Base-by-base conservation (phyloP, 1,140 invertebrate genomes). In the Drosophila quadrilineata region DNA sequence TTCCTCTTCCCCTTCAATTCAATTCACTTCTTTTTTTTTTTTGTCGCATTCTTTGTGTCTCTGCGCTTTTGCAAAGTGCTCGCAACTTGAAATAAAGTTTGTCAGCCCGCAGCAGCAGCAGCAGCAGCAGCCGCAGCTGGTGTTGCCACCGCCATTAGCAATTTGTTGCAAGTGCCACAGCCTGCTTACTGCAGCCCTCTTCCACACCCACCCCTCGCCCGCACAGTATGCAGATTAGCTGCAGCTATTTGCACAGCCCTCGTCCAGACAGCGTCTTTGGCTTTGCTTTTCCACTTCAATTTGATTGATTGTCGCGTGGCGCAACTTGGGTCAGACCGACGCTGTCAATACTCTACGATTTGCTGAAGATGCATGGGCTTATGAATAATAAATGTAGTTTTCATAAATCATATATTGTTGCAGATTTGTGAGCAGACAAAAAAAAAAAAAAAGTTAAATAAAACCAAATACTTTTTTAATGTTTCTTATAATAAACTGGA, bases 221-320 rank as follows among this genome's bases (percentile, higher is more conserved):
- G 75, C 74, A 77, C 77, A 85, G 70, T 75, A 85, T 79, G 80
- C 80, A 85, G 80, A 85, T 85, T 85, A 86, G 79, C n/a, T n/a
- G n/a, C 80, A 54, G 75, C 76, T 75, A 76, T 75, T 75, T 45
- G 24, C 45, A 28, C 28, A 14, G 6, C 10, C n/a, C 31, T 45
- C 35, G 10, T 45, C 12, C 12, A 33, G 49, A n/a, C n/a, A n/a
- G n/a, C n/a, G n/a, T n/a, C n/a, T n/a, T 31, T 59, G 49, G 54
- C 22, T 53, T 56, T 59, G 62, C 50, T 63, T n/a, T n/a, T 28
- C 63, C 73, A 85, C 71, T 86, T 75, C 57, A 79, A 67, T 63
- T 75, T 85, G 79, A 85, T 86, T 86, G 79, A 85, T 86, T 79
- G 79, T 77, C 79, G 65, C 75, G 74, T 85, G 71, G 54, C 41